Evolutionary conservation across 2,113 vertebrate species (phyloP), one percentile per base, ranked within the genome.

Genomic region (Agapornis roseicollis): DNA sequence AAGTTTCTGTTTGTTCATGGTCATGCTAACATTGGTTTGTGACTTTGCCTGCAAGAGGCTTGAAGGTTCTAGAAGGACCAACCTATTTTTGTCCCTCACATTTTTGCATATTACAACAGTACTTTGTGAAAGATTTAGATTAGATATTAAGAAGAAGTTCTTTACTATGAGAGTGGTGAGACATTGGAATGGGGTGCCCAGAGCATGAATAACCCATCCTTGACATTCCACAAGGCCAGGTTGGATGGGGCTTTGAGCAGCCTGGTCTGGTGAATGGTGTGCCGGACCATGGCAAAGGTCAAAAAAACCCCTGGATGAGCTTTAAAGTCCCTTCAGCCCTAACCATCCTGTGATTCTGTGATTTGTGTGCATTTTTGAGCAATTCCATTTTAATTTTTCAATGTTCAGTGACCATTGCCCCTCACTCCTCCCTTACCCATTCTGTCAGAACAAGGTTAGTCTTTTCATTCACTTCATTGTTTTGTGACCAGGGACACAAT

Each of bases 311-410:
- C n/a, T 35, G 33, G 33, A 10, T 15, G 13, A 58, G 56, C 22
- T 58, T 35, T 58, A 58, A 58, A 58, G 33, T 58, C 56, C 33
- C 33, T 58, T 35, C 56, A 35, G 4, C 22, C 33, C 33, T 24
- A 58, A 35, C 33, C n/a, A 23, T n/a, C 23, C 56, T 58, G 20
- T 58, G 55, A n/a, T 58, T 56, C 33, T 56, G 33, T 58, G 55
- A 58, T 58, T 35, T 58, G 33, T 35, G 31, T 24, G 33, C 22
- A 86, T 90, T 97, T 97, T 93, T 80, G 78, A 89, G 89, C 82
- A 96, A 93, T 97, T 97, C 85, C 47, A 33, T 93, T 74, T 71
- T 80, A 74, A 84, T 90, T 96, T 97, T 93, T 96, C 96, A 92
- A 92, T 94, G 60, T 81, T 93, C 69, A 17, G 47, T 50, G 68